Evolutionary conservation across 2,113 vertebrate species (phyloP), one percentile per base, ranked within the genome.

Genomic region (Lampris megalopsis): DNA sequence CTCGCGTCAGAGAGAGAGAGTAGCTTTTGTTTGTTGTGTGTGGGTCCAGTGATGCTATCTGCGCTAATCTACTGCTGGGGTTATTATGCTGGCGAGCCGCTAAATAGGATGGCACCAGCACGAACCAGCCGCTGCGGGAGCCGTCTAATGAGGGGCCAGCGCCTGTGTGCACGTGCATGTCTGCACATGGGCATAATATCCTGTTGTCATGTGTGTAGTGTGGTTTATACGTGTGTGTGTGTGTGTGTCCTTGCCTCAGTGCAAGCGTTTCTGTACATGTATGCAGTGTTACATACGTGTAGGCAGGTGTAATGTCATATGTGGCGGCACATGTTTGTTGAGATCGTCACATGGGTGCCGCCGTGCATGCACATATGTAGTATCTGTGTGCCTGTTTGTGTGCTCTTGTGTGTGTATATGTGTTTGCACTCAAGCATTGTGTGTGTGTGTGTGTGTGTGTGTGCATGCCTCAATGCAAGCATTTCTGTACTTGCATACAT

Each of bases 61-160:
- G 58, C 5, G 75, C 82, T 87, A 73, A 89, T 86, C 75, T 82
- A 52, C 85, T 83, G 71, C 62, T 70, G 69, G 74, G 67, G 68
- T 82, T 79, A 74, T 83, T 83, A 74, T 82, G 63, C 72, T 3
- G 3, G 10, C 24, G 58, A 69, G 62, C 63, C 75, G 71, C 75
- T 76, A 68, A 77, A 62, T 68, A 75, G 72, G 41, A 82, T 40
- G 9, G 63, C 45, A 9, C 37, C 24, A 3, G 40, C 58, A 59
- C 66, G 60, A 73, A 59, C 75, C 71, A 81, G 48, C 11, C 75
- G 65, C 53, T 67, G 43, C 49, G 73, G 57, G 69, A 56, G 52
- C 52, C 3, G 24, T 61, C 79, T 49, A 45, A 68, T 71, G 5
- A 9, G 40, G 56, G 47, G 24, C 68, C 45, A 2, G 41, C 5